Conservation (phyloP, 2,888 invertebrate species). For the Phortica okadai region DNA sequence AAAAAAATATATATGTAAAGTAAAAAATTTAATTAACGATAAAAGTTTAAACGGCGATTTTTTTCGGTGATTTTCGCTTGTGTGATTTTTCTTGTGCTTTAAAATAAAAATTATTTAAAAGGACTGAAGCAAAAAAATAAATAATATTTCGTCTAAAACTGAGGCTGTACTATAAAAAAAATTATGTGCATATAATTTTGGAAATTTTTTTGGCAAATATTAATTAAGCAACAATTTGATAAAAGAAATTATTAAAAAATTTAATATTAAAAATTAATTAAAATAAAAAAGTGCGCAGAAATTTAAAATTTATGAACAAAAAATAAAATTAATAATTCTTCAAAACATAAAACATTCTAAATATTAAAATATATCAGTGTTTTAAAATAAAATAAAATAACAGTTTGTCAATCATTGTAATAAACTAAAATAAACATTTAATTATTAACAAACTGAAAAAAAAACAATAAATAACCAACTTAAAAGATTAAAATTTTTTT, state of each 20-base stretch:
- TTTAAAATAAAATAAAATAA: no score
- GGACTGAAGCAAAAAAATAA: slow-evolving; percentile 17
- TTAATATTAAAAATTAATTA: not conserved
- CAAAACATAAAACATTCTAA: slow-evolving; percentile 16
- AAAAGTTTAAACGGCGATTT: not conserved
- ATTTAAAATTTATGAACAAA: not conserved
- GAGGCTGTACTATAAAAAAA: not conserved
- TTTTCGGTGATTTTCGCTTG: not conserved
- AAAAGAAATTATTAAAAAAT: not conserved
- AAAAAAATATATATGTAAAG: not conserved
- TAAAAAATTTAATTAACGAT: not conserved
- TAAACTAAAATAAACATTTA: not conserved
- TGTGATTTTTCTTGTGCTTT: slow-evolving; percentile 18
- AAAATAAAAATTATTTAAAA: not conserved
- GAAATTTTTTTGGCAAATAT: not conserved
- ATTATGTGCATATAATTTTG: not conserved
- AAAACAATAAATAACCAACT: not conserved
- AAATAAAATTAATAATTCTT: slow-evolving; percentile 42
- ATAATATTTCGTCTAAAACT: not conserved
- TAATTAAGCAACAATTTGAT: not conserved
- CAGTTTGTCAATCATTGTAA: not conserved
- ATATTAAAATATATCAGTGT: not conserved
- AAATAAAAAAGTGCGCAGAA: not conserved
- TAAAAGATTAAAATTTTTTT: not conserved
- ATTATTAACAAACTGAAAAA: not conserved